Percentiles rank a stretch among this genome's conserved stretches.
phyloP scores from a whole-genome alignment of 1,140 invertebrate species.

The Teleogryllus occipitalis region DNA sequence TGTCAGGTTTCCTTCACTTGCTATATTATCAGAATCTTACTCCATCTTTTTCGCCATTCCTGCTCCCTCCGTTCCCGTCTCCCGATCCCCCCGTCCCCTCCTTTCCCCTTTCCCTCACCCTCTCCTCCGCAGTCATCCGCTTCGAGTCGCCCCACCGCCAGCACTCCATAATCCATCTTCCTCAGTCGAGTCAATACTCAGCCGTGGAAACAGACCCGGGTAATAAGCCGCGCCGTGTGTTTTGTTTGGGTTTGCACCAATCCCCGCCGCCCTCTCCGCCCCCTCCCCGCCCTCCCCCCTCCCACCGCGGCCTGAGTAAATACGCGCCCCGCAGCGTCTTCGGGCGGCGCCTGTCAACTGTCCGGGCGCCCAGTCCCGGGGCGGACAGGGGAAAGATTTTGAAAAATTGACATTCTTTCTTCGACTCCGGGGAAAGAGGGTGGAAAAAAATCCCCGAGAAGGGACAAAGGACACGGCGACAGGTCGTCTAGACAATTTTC shows the following conservation, averaged over 20 bases:
- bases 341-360: not conserved
- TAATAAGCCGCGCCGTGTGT: too few species aligned
- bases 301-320: not conserved
- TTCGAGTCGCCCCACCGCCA: too few species aligned
- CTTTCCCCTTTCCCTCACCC: not conserved
- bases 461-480: not conserved
- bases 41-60: too few species aligned
- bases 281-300: not conserved
- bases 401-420: constrained; percentile 5
- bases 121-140: too few species aligned
- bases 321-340: not conserved
- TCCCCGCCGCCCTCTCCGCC: too few species aligned
- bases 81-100: not conserved
- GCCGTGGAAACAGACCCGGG: too few species aligned
- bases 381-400: not conserved
- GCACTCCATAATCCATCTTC: too few species aligned
- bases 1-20: too few species aligned
- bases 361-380: not conserved
- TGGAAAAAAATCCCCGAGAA: not conserved
- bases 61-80: not conserved
- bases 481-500: constrained; percentile 1
- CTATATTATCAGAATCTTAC: too few species aligned
- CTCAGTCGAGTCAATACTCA: too few species aligned
- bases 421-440: not conserved
- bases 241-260: too few species aligned